These are phyloP conservation scores for Hypocryptadius cinnamomeus DNA, from an alignment of 2,113 vertebrate genomes.

Conservation along the genomic window DNA sequence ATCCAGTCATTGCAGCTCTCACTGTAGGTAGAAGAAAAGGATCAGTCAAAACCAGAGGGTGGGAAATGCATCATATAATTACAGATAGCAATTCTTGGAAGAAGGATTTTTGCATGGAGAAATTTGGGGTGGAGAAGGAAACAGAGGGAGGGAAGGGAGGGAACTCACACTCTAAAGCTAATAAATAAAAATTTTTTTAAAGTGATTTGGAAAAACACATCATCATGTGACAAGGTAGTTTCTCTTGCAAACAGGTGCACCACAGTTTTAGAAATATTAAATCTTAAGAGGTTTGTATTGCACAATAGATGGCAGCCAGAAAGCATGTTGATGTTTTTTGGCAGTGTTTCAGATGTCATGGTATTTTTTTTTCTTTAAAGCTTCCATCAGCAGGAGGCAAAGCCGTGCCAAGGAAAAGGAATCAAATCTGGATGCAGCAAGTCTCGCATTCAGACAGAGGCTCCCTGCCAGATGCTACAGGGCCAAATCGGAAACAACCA, in stretches of 20 bases:
- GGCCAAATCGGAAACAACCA: conserved; percentile 75
- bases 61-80: not conserved
- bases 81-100: not conserved
- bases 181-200: not conserved
- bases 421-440: conserved; percentile 67
- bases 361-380: conserved; percentile 66
- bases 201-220: conserved; percentile 14
- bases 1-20: not conserved
- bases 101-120: not conserved
- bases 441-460: conserved; percentile 47
- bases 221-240: conserved; percentile 40
- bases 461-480: conserved; percentile 58
- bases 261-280: conserved; percentile 37
- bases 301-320: conserved; percentile 65
- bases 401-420: conserved; percentile 68
- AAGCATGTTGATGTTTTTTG: conserved; percentile 65
- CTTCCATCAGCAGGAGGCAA: conserved; percentile 70
- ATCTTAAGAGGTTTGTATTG: conserved; percentile 63
- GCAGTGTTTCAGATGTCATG: conserved; percentile 67
- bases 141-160: not conserved
- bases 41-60: not conserved
- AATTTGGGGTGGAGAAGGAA: not conserved
- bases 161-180: not conserved
- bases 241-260: conserved; percentile 68
- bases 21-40: not conserved